Percentiles rank a stretch among this genome's conserved stretches.
Conservation (phyloP, 2,888 invertebrate genomes). For the Callyntrura guangdongensis region DNA sequence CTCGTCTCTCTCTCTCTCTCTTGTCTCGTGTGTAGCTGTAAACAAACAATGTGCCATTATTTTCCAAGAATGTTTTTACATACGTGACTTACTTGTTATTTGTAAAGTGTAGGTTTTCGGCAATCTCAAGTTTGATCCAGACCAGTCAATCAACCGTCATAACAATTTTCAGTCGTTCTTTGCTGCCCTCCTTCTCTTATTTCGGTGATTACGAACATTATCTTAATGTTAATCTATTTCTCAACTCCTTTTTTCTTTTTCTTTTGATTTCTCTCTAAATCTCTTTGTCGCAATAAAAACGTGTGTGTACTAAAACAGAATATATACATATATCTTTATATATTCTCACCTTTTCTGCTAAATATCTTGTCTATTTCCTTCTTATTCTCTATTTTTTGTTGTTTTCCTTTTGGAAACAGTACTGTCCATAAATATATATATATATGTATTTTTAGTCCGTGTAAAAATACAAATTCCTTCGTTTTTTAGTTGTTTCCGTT, state of each 20-base stretch:
- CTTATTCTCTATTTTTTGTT: too few species aligned
- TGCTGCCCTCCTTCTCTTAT: constrained; percentile 99
- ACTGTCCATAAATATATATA: too few species aligned
- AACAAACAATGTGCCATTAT: neutral
- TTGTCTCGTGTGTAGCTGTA: neutral
- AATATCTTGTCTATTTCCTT: too few species aligned
- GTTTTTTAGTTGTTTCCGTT: too few species aligned
- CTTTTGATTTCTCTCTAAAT: constrained; percentile 26
- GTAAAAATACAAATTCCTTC: too few species aligned
- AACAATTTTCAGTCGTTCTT: constrained; percentile 99
- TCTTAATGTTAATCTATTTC: neutral
- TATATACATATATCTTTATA: constrained; percentile 7
- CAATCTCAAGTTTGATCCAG: constrained; percentile 97
- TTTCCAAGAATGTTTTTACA: constrained; percentile 77
- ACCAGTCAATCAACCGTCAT: constrained; percentile 98
- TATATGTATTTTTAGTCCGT: too few species aligned
- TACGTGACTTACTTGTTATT: constrained; percentile 80
- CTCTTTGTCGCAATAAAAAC: neutral
- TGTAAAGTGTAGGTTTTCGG: constrained; percentile 89
- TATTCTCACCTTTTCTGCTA: neutral
- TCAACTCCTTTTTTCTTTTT: constrained; percentile 4
- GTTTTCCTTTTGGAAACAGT: too few species aligned
- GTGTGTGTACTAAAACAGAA: neutral
- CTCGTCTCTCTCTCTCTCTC: too few species aligned
- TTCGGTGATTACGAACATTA: constrained; percentile 92